Percentiles rank a stretch among this genome's conserved stretches.
Conservation (phyloP, 1,140 invertebrate species). For the Cylas formicarius region DNA sequence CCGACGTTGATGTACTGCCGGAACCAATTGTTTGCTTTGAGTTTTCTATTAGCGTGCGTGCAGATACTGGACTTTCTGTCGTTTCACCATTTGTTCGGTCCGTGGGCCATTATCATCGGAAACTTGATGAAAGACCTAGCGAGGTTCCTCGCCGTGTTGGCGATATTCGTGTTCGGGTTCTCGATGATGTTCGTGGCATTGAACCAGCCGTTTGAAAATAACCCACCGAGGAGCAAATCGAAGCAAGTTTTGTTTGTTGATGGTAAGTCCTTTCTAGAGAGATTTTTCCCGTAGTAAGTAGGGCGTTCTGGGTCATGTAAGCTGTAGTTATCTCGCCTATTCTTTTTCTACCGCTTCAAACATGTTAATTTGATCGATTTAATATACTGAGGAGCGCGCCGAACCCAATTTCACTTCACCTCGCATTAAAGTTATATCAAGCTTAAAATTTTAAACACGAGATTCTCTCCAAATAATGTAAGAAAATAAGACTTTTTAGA, state of each 20-base stretch:
- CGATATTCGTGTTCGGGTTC: constrained; percentile 97
- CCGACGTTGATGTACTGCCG: constrained; percentile 82
- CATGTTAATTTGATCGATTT: too few relatives aligned
- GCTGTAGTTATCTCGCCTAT: too few relatives aligned
- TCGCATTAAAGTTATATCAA: too few relatives aligned
- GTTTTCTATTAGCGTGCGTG: constrained; percentile 90
- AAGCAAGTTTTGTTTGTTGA: constrained; percentile 58
- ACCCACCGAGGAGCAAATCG: neutral
- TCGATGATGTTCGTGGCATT: constrained; percentile 94
- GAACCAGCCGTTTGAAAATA: constrained; percentile 75
- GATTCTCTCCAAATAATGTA: too few relatives aligned
- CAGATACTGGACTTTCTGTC: constrained; percentile 95
- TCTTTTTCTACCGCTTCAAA: too few relatives aligned
- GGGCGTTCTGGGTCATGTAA: too few relatives aligned
- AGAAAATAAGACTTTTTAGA: too few relatives aligned
- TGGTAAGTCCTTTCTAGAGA: constrained; percentile 52
- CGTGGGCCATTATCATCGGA: constrained; percentile 91
- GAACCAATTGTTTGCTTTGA: constrained; percentile 93
- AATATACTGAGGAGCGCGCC: too few relatives aligned
- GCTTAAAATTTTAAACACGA: too few relatives aligned
- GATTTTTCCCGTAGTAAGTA: too few relatives aligned
- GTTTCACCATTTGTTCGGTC: constrained; percentile 98
- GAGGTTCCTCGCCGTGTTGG: constrained; percentile 90
- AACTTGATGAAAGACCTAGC: constrained; percentile 88
- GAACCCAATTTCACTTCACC: too few relatives aligned